Percentiles rank a stretch among this genome's conserved stretches.
These are phyloP conservation scores for Nysson spinosus DNA, from an alignment of 2,888 invertebrate genomes.

Conservation along the genomic window DNA sequence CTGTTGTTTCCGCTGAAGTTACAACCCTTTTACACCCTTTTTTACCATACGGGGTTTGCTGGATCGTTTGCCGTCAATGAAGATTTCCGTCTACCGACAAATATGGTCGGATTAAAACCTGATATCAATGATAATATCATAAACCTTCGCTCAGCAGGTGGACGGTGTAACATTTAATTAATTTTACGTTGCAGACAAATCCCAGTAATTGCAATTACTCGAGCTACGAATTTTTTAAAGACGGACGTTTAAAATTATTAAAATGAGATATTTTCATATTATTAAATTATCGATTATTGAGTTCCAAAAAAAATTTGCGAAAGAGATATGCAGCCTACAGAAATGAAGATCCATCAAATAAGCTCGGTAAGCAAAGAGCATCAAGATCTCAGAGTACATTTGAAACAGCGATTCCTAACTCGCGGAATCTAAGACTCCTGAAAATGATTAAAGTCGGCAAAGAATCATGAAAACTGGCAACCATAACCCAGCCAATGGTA, in stretches of 20 bases:
- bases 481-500: constrained; percentile 16
- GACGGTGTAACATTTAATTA: constrained; percentile 20
- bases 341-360: too few relatives aligned
- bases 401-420: background rate
- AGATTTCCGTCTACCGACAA: constrained; percentile 43
- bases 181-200: too few relatives aligned
- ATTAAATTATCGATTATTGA: too few relatives aligned
- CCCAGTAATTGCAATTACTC: too few relatives aligned
- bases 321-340: too few relatives aligned
- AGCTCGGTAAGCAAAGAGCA: too few relatives aligned
- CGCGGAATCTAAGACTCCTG: background rate
- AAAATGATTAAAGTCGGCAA: background rate
- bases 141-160: constrained; percentile 14
- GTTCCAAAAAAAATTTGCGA: too few relatives aligned
- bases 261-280: too few relatives aligned
- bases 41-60: constrained; percentile 32
- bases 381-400: too few relatives aligned
- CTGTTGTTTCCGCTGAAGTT: constrained; percentile 49
- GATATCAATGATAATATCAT: constrained; percentile 5
- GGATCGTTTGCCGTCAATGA: constrained; percentile 46
- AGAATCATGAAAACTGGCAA: constrained; percentile 23
- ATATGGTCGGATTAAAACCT: constrained; percentile 13
- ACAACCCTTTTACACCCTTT: constrained; percentile 25
- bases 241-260: too few relatives aligned
- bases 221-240: too few relatives aligned